Percentiles rank a stretch among this genome's conserved stretches.
These are phyloP conservation scores for Neodiprion lecontei DNA, from an alignment of 1,140 invertebrate species.

Conservation along the genomic window DNA sequence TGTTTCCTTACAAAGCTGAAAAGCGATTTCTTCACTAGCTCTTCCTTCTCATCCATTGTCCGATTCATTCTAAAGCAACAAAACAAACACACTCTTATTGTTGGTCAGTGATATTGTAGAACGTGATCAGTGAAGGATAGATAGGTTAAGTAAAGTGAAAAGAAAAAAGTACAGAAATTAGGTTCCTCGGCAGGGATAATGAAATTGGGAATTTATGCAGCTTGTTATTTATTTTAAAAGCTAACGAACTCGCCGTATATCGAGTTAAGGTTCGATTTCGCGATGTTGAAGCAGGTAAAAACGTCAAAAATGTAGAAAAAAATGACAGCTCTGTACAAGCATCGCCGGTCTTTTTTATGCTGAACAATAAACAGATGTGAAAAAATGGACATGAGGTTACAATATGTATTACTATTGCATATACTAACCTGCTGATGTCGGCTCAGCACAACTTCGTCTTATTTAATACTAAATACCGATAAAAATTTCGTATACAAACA, in stretches of 20 bases:
- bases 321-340: constrained; percentile 2
- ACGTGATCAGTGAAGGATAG: not conserved
- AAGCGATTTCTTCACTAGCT: constrained; percentile 78
- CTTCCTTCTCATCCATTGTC: constrained; percentile 74
- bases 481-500: constrained; percentile 51
- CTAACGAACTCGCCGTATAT: not conserved
- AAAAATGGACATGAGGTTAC: not conserved
- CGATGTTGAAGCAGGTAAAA: not conserved
- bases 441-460: constrained; percentile 15
- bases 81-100: constrained; percentile 18
- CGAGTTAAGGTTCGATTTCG: not conserved
- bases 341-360: not conserved
- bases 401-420: not conserved
- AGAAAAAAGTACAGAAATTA: not conserved
- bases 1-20: constrained; percentile 79
- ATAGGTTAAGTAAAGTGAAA: constrained; percentile 2
- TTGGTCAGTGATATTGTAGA: not conserved
- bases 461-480: constrained; percentile 29
- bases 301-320: not conserved
- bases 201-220: too few relatives aligned
- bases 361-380: not conserved
- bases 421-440: constrained; percentile 35
- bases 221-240: too few relatives aligned
- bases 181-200: too few relatives aligned
- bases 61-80: constrained; percentile 50